Evolutionary conservation across 2,113 vertebrate species (phyloP).

Genomic region (Thunnus thynnus): DNA sequence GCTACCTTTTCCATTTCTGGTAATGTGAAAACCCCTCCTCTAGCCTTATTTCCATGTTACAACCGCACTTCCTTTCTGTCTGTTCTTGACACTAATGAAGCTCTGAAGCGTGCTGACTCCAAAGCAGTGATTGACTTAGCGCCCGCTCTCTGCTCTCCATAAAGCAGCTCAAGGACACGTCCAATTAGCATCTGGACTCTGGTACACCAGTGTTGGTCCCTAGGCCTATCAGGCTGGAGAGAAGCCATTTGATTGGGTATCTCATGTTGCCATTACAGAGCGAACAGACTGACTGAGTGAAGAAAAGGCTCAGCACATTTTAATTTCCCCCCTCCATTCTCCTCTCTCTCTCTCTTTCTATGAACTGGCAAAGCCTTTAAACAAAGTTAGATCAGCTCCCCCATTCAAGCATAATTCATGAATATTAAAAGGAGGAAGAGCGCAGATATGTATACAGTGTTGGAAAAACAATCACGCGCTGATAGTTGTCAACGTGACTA

Average conservation of each 20-base stretch:
- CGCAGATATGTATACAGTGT: conserved; percentile 52
- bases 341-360: conserved; percentile 2
- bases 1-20: neutral
- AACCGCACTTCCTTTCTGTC: conserved; percentile 41
- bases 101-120: conserved; percentile 47
- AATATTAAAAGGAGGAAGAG: conserved; percentile 65
- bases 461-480: conserved; percentile 60
- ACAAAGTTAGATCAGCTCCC: conserved; percentile 62
- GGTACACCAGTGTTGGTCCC: conserved; percentile 55
- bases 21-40: conserved; percentile 20
- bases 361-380: conserved; percentile 64
- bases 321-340: conserved; percentile 41
- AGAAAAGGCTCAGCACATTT: conserved; percentile 49
- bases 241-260: conserved; percentile 57
- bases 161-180: conserved; percentile 72
- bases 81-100: conserved; percentile 63
- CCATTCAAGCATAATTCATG: conserved; percentile 62
- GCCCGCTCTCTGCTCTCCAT: conserved; percentile 54
- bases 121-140: conserved; percentile 69
- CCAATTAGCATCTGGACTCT: conserved; percentile 71
- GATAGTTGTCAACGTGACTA: conserved; percentile 66
- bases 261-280: conserved; percentile 54
- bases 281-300: conserved; percentile 44
- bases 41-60: conserved; percentile 48
- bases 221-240: conserved; percentile 38